Conservation (phyloP, 2,797 vertebrate genomes). For the Eulemur mongoz region DNA sequence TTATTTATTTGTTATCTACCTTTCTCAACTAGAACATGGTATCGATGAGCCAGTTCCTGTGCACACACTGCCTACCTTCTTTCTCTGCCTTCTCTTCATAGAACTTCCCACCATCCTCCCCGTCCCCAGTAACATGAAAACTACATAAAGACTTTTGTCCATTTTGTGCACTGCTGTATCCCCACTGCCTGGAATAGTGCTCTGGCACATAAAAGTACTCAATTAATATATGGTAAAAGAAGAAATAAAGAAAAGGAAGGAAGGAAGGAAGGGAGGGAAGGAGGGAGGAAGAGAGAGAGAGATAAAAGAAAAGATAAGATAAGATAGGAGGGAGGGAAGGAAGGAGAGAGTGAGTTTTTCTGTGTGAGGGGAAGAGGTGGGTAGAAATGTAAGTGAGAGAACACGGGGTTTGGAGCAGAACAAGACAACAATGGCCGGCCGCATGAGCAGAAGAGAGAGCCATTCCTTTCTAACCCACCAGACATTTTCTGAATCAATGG, state of each 20-base stretch:
- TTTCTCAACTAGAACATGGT: background rate
- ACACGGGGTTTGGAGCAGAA: background rate
- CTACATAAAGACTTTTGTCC: background rate
- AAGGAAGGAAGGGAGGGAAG: fast-evolving
- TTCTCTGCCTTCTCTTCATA: background rate
- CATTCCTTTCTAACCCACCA: background rate
- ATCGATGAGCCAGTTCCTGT: background rate
- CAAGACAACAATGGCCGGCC: background rate
- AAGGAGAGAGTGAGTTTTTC: background rate
- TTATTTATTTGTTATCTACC: background rate
- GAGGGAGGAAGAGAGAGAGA: fast-evolving
- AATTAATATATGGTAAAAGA: background rate
- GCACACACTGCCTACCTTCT: background rate
- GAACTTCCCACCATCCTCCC: background rate
- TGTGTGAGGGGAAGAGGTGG: background rate
- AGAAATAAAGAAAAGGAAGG: background rate
- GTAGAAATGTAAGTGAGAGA: background rate
- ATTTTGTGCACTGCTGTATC: background rate
- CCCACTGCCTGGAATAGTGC: background rate
- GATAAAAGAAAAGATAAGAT: background rate
- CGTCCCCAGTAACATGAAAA: background rate
- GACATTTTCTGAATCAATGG: background rate
- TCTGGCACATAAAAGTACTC: background rate
- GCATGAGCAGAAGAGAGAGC: background rate
- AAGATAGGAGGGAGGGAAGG: background rate